A percentile compares a stretch with the other conserved stretches of the same genome.
phyloP scores from a whole-genome alignment of 2,797 vertebrate species.

The Meriones psammophilus region DNA sequence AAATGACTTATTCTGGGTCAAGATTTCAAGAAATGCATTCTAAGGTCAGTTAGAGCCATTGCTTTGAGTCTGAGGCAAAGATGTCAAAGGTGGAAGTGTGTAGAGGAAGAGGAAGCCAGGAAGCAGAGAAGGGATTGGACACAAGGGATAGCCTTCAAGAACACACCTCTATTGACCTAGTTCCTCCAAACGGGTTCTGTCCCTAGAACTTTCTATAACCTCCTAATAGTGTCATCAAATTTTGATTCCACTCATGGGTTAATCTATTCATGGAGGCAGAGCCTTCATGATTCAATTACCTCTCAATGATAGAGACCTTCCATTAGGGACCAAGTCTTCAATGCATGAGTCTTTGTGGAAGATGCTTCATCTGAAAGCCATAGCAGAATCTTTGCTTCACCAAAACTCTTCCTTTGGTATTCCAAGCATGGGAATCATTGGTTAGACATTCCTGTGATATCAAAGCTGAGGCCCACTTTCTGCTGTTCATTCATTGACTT shows the following conservation, averaged over 20 bases:
- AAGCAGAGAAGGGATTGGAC: not conserved
- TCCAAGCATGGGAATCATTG: not conserved
- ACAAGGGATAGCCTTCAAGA: not conserved
- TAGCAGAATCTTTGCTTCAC: not conserved
- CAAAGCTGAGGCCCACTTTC: slow-evolving; percentile 2
- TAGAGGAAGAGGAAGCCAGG: not conserved
- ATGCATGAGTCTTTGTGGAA: not conserved
- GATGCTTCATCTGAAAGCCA: not conserved
- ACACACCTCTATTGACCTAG: not conserved
- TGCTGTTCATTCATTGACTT: slow-evolving; percentile 12
- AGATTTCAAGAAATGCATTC: not conserved
- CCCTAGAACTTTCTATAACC: not conserved
- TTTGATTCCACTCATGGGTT: not conserved
- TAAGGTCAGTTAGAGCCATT: too few relatives aligned
- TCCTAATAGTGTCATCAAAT: not conserved
- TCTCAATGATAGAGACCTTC: not conserved
- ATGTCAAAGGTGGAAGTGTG: not conserved
- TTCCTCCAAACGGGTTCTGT: too few relatives aligned
- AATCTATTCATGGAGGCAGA: not conserved
- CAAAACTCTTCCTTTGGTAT: slow-evolving; percentile 4
- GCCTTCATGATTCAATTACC: not conserved
- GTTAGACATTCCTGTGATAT: slow-evolving; percentile 10
- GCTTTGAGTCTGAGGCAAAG: not conserved
- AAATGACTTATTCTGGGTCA: not conserved
- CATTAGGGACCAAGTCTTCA: not conserved